These are phyloP conservation scores for Ursus arctos DNA, from an alignment of 2,113 vertebrate species.

Conservation along the genomic window DNA sequence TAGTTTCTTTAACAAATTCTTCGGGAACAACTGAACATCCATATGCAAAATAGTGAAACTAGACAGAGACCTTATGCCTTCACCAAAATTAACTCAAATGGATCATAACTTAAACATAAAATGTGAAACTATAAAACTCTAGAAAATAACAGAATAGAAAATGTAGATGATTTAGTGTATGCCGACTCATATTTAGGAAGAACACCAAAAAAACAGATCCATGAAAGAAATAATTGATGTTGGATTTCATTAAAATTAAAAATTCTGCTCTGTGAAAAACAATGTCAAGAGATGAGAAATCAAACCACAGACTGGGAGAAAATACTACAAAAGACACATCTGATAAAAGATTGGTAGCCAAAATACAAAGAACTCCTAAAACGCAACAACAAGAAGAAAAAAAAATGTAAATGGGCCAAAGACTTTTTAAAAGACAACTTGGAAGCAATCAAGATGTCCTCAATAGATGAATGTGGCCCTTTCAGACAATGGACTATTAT, in stretches of 20 bases:
- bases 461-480: neutral
- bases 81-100: neutral
- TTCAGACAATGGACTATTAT: neutral
- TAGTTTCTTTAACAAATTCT: neutral
- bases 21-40: neutral
- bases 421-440: neutral
- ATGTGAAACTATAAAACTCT: neutral
- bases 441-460: neutral
- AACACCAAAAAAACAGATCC: neutral
- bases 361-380: neutral
- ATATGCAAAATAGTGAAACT: neutral
- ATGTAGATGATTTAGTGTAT: neutral
- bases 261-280: neutral
- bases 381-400: neutral
- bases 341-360: neutral
- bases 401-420: neutral
- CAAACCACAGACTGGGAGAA: neutral
- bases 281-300: neutral
- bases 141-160: neutral
- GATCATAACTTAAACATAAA: neutral
- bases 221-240: neutral
- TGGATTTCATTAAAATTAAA: neutral
- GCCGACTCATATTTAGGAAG: neutral
- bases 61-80: neutral
- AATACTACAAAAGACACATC: neutral